Conservation (phyloP, 1,140 invertebrate genomes). For the Phocides pigmalion region DNA sequence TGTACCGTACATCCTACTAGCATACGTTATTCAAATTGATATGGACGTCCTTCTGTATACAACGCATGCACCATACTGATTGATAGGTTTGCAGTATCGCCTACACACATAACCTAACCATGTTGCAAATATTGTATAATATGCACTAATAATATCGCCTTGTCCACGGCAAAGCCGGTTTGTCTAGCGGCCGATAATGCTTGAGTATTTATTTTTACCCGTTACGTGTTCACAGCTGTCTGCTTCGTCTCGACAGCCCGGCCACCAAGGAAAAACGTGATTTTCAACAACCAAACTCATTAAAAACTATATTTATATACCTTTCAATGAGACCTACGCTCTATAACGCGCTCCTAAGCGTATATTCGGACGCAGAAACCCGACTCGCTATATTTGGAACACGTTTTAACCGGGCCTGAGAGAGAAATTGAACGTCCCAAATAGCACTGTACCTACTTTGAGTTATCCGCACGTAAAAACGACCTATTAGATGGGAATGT, state of each 20-base stretch:
- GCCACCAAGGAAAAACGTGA: slow-evolving; percentile 75
- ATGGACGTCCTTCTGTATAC: slow-evolving; percentile 2
- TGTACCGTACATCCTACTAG: background rate
- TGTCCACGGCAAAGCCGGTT: slow-evolving; percentile 73
- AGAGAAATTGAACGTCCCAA: slow-evolving; percentile 63
- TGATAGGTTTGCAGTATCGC: background rate
- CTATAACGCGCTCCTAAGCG: slow-evolving; percentile 24
- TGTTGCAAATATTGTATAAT: slow-evolving; percentile 59
- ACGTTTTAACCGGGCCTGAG: slow-evolving; percentile 54
- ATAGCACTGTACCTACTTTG: slow-evolving; percentile 47
- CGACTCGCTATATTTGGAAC: slow-evolving; percentile 74
- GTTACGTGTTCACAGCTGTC: slow-evolving; percentile 80
- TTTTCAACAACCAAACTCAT: slow-evolving; percentile 64
- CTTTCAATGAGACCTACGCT: slow-evolving; percentile 47
- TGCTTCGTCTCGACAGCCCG: slow-evolving; percentile 72
- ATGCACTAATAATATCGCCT: slow-evolving; percentile 72
- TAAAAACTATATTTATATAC: slow-evolving; percentile 60
- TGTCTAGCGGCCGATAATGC: slow-evolving; percentile 77
- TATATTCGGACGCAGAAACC: slow-evolving; percentile 38
- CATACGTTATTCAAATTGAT: slow-evolving; percentile 6
- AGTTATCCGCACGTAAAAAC: slow-evolving; percentile 35
- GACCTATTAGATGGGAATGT: slow-evolving; percentile 39
- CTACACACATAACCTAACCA: slow-evolving; percentile 7
- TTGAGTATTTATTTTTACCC: slow-evolving; percentile 81
- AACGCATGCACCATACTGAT: slow-evolving; percentile 1